These are phyloP conservation scores for Saxidomus purpurata DNA, from an alignment of 1,140 invertebrate genomes.

Conservation along the genomic window DNA sequence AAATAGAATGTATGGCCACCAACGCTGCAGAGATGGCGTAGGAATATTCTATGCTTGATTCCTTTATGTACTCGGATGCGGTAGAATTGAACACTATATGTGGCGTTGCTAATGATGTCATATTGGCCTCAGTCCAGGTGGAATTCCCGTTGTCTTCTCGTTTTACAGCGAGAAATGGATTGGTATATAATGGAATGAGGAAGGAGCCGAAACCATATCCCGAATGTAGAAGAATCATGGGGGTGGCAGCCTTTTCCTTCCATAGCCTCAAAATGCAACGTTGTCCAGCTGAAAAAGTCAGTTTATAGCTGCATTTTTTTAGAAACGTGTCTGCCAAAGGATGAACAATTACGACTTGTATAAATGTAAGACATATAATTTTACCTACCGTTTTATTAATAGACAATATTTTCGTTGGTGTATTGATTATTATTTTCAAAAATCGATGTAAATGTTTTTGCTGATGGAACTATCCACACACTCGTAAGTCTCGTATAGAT, in stretches of 20 bases:
- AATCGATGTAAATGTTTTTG: no score
- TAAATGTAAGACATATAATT: no score
- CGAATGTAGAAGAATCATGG: constrained; percentile 47
- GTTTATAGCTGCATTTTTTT: no score
- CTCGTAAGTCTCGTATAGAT: no score
- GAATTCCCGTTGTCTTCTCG: background rate
- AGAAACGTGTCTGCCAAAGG: no score
- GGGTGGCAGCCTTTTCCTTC: constrained; percentile 30
- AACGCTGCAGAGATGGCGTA: constrained; percentile 72
- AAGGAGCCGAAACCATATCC: constrained; percentile 57
- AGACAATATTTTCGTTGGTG: no score
- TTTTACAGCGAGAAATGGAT: constrained; percentile 53
- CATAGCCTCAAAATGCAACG: constrained; percentile 13
- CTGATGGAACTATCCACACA: no score
- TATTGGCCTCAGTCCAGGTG: background rate
- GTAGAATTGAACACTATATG: background rate
- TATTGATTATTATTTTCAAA: no score
- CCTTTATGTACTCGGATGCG: constrained; percentile 44
- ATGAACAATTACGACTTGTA: no score
- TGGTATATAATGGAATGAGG: constrained; percentile 46
- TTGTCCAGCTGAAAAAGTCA: constrained; percentile 55
- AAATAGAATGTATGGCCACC: constrained; percentile 52
- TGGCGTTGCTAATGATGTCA: background rate
- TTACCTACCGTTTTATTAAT: no score
- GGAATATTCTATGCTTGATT: constrained; percentile 73